phyloP scores from a whole-genome alignment of 2,888 invertebrate genomes.

The Drosophila fulvimacula region DNA sequence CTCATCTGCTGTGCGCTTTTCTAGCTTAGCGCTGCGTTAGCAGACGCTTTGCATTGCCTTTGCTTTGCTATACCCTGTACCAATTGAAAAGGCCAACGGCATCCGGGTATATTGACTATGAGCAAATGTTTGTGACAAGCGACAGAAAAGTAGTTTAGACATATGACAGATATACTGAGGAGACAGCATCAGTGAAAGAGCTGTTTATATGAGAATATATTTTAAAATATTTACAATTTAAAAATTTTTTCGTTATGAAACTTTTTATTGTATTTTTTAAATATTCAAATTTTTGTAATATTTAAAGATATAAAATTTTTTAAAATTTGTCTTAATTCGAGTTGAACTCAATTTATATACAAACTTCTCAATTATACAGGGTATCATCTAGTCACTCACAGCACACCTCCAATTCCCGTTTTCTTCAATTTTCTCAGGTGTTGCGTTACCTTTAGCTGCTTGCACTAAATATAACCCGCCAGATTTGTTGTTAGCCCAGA shows the following conservation, averaged over 20 bases:
- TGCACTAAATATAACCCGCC: conserved; percentile 16
- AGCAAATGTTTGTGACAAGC: too few relatives aligned
- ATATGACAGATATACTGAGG: too few relatives aligned
- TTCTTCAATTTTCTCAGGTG: conserved; percentile 12
- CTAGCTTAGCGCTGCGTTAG: conserved; percentile 42
- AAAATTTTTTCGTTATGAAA: too few relatives aligned
- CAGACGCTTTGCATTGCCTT: background rate
- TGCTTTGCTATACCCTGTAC: background rate
- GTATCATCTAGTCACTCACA: background rate
- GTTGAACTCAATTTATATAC: background rate
- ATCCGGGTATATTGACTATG: background rate
- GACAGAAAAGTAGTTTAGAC: too few relatives aligned
- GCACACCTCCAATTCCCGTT: background rate
- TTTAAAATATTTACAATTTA: too few relatives aligned
- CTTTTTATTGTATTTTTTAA: too few relatives aligned
- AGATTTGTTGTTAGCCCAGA: conserved; percentile 15
- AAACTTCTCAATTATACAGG: background rate
- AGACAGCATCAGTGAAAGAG: too few relatives aligned
- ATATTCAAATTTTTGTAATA: too few relatives aligned
- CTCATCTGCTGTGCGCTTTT: conserved; percentile 46
- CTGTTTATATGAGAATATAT: too few relatives aligned
- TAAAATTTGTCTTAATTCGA: background rate
- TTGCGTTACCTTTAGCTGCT: conserved; percentile 1
- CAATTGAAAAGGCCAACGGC: background rate
- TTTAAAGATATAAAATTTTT: too few relatives aligned